Base-by-base conservation (phyloP, 2,113 vertebrate species). In the Antigone vipio region DNA sequence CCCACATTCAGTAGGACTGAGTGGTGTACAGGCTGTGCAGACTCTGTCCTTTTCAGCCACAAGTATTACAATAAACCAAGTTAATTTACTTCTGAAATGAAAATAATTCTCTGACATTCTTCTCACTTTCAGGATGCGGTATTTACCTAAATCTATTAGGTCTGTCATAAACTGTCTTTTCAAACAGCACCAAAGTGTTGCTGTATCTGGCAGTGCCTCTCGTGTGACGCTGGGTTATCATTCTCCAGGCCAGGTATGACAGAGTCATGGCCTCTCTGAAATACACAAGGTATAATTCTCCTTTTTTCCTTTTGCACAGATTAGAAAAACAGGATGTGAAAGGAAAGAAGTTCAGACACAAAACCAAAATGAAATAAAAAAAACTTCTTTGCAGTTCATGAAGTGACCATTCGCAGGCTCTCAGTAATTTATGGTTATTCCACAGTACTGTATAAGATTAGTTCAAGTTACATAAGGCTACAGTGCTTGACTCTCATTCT, bases 371-470 rank as follows among this genome's bases (percentile, higher is more conserved):
- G 1, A 96, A 93, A 82, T 96, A 49, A 50, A 64, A 83, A 93
- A 93, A n/a, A 66, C 3, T 13, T 49, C 38, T 83, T 91, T 62
- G 56, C 45, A 87, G 86, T 89, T 96, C 89, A 69, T 32, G 49
- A 87, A 58, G 42, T 89, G 77, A 92, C 62, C 32, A 42, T 93
- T 92, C 3, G 2, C 92, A 96, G 89, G 45, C 45, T 79, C 32
- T 69, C 40, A 26, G 66, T 96, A 92, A 96, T 95, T 96, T 95
- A 96, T 92, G 83, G 58, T 92, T 89, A 79, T 97, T 97, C 80
- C 89, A 85, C 38, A 53, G 83, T 34, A 20, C 35, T 91, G 72
- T 72, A 14, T 63, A 85, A 91, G 40, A 85, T 91, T 91, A 79
- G 18, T 87, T 91, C 50, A 21, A 85, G 72, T 85, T 95, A 58